phyloP scores from a whole-genome alignment of 2,888 invertebrate genomes.

The Diplazon laetatorius region DNA sequence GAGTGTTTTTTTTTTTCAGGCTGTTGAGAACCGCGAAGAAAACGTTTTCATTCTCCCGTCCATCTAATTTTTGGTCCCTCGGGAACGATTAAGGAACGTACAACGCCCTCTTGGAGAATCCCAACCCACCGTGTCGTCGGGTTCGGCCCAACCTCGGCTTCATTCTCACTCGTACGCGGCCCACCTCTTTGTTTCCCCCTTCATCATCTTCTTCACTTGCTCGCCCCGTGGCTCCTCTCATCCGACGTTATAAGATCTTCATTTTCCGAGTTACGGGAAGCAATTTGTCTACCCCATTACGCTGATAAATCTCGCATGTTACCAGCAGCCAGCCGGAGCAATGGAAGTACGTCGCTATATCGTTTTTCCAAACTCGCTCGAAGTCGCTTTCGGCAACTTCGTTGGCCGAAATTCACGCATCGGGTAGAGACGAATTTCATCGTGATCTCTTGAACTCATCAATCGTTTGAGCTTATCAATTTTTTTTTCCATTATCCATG shows the following conservation, averaged over 20 bases:
- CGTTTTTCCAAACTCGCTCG: slow-evolving; percentile 22
- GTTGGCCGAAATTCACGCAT: neutral
- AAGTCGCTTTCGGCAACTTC: slow-evolving; percentile 17
- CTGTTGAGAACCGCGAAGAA: neutral
- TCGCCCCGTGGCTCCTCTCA: slow-evolving; percentile 32
- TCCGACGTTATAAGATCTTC: slow-evolving; percentile 61
- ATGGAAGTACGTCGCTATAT: neutral
- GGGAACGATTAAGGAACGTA: slow-evolving; percentile 27
- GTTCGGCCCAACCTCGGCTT: slow-evolving; percentile 12
- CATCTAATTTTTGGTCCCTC: slow-evolving; percentile 16
- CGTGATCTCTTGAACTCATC: slow-evolving; percentile 8
- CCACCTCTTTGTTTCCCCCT: slow-evolving; percentile 36
- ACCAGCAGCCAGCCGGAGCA: slow-evolving; percentile 27
- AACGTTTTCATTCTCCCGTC: slow-evolving; percentile 2
- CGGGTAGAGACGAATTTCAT: neutral
- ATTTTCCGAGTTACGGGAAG: slow-evolving; percentile 64
- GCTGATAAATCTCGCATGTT: slow-evolving; percentile 66
- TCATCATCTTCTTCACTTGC: slow-evolving; percentile 30
- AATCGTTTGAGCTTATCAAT: neutral
- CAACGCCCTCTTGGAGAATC: slow-evolving; percentile 23
- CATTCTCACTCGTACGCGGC: slow-evolving; percentile 17
- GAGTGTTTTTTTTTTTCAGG: slow-evolving; percentile 13
- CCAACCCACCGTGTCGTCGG: slow-evolving; percentile 10
- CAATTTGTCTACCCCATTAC: slow-evolving; percentile 67
- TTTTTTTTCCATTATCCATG: neutral